Evolutionary conservation across 2,113 vertebrate genomes (phyloP), one percentile per base, ranked within the genome.

Genomic region (Xenus cinereus): DNA sequence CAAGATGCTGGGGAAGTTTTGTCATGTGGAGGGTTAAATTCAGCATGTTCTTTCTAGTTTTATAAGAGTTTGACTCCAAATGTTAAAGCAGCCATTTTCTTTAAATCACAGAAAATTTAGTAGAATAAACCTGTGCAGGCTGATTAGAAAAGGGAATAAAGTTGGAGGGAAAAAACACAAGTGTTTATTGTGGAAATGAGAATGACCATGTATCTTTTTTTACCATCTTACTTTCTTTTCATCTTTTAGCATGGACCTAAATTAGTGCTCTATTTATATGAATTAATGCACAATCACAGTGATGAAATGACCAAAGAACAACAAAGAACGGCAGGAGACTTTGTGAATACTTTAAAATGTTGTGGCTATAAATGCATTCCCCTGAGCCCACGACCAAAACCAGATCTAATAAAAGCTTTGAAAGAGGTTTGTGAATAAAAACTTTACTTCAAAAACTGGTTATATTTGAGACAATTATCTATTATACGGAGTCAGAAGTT

Each of bases 231-330:
- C 54, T 67, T 95, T 71, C 63, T 62, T 51, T 76, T 88, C 35
- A 24, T 96, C 63, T 96, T 95, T 39, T 95, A 99, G 99, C 99
- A 99, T 53, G 99, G 99, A 54, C 98, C 99, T 78, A 99, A 99
- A 96, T 92, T 99, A 97, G 98, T 98, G 26, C 98, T 99, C 5
- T 99, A 99, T 93, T 98, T 99, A 57, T 99, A 98, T n/a, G 99
- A 99, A 91, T 95, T 99, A 98, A 97, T 99, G 76, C 98, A 99
- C 45, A 98, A 98, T 94, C 99, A 99, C 97, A 98, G 96, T 7
- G 98, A 98, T 76, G 96, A 97, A 80, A 97, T 99, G 95, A 99
- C 97, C 78, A 98, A 98, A 95, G 99, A 99, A 39, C 98, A 99
- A n/a, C 98, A 98, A 91, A 95, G 41, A 20, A 89, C 98, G 43